Evolutionary conservation across 2,113 vertebrate species (phyloP), one percentile per base, ranked within the genome.

Genomic region (Scortum barcoo): DNA sequence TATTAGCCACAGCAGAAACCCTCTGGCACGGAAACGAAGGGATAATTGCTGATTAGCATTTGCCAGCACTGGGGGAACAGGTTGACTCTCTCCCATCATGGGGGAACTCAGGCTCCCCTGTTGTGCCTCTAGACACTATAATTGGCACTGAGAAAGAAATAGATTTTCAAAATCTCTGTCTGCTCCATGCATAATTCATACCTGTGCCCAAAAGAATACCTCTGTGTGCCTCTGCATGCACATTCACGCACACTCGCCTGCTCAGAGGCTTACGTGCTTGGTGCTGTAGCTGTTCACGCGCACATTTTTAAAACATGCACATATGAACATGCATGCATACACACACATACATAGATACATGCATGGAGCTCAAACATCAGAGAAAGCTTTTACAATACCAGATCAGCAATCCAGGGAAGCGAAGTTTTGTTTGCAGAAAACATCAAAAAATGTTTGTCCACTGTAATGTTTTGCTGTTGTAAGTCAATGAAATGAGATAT

Each of bases 41-140:
- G 80, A 87, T 92, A 92, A 91, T 93, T 95, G 89, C 89, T 94
- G 88, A 93, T 93, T 94, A 92, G 87, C 87, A 88, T 89, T 92
- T 74, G 68, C 81, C 74, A 88, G 90, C 85, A 67, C 62, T 71
- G 62, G 85, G 72, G 82, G 71, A 89, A 82, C 84, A 93, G 87
- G 87, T 91, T 90, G 89, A 88, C 71, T 86, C 65, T 60, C 67
- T 86, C 81, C 75, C 80, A 77, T 88, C 85, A 78, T 67, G 80
- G 56, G 86, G 82, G 78, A 84, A 75, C 70, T 86, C 74, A 24
- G 44, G 63, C 77, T 86, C 88, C 91, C 93, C 88, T 88, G 88
- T 88, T 91, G 89, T 80, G 90, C 78, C 84, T 88, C 77, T 28
- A 93, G 90, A 92, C 89, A 86, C 80, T 86, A 62, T 94, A 94